Evolutionary conservation across 92 coral and sea anemone species (phyloP), one percentile per base, ranked within the genome.

Genomic region (Epizoanthus scotinus): DNA sequence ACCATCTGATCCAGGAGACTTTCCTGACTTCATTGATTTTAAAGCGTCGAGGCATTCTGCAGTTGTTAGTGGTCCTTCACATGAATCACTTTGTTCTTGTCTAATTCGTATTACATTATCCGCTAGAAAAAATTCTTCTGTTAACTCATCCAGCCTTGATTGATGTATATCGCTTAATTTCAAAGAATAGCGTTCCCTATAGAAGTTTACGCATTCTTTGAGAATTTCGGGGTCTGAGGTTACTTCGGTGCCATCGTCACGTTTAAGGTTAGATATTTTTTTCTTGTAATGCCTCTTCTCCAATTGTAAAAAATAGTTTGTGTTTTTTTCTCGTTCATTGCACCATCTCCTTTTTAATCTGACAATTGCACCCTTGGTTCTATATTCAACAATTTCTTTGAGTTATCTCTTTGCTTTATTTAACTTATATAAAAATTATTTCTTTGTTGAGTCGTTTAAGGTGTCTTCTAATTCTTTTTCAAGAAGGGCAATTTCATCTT

Each of bases 391-490:
- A 44, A 44, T 44, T 44, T 44, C 52, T 44, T 44, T 15, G 0
- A 44, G 52, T 44, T 44, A 1, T 44, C 10, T 44, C 52, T 8
- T 44, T 3, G 50, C 50, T 44, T 7, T n/a, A n/a, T n/a, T n/a
- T n/a, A n/a, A n/a, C n/a, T n/a, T n/a, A n/a, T n/a, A n/a, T n/a
- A n/a, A n/a, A n/a, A n/a, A n/a, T n/a, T n/a, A n/a, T n/a, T n/a
- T n/a, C n/a, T n/a, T n/a, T n/a, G n/a, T n/a, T n/a, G n/a, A n/a
- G n/a, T n/a, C n/a, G n/a, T n/a, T n/a, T n/a, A n/a, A n/a, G n/a
- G n/a, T n/a, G n/a, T 66, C 71, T 17, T 66, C 71, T 34, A 29
- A 2, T 29, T 66, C 44, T 66, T 31, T 66, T 34, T 29, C 71
- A 5, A 66, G 50, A 20, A 17, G 47, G 7, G 71, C 31, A 29